These are phyloP conservation scores for Melinopterus prodromus DNA, from an alignment of 2,888 invertebrate species.

Conservation along the genomic window DNA sequence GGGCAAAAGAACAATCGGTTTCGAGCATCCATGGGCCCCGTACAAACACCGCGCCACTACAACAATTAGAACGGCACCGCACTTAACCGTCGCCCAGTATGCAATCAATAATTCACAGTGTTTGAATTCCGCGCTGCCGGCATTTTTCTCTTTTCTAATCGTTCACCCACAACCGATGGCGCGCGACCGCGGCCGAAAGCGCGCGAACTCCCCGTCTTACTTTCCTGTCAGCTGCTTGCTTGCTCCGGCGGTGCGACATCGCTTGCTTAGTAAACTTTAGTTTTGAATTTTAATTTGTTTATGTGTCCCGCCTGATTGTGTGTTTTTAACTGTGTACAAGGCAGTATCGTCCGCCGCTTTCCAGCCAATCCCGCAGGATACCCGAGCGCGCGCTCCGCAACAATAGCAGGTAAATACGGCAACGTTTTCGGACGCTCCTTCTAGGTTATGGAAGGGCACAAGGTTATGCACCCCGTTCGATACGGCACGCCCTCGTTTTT, in stretches of 20 bases:
- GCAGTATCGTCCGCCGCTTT: constrained; percentile 46
- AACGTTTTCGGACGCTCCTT: constrained; percentile 45
- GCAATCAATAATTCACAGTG: constrained; percentile 57
- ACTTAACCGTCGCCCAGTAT: constrained; percentile 4
- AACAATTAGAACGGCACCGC: constrained; percentile 4
- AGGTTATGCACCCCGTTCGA: constrained; percentile 55
- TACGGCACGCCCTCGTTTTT: constrained; percentile 52
- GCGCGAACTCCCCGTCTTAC: constrained; percentile 50
- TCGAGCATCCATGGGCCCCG: neutral
- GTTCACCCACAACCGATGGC: constrained; percentile 51
- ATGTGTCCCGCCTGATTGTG: constrained; percentile 59
- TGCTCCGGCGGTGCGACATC: constrained; percentile 70
- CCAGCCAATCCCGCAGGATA: constrained; percentile 45
- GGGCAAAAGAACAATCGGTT: neutral
- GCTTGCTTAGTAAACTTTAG: constrained; percentile 62
- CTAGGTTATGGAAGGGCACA: constrained; percentile 57
- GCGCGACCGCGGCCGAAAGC: constrained; percentile 53
- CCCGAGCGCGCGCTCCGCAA: constrained; percentile 9
- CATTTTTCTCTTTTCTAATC: constrained; percentile 49
- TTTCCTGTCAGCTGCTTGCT: constrained; percentile 73
- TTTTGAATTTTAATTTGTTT: constrained; percentile 60
- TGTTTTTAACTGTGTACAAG: constrained; percentile 48
- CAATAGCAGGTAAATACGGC: constrained; percentile 39
- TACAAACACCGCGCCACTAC: neutral
- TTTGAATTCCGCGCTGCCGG: constrained; percentile 56